Base-by-base conservation (phyloP, 1,140 invertebrate species). In the Ceratina japonica region DNA sequence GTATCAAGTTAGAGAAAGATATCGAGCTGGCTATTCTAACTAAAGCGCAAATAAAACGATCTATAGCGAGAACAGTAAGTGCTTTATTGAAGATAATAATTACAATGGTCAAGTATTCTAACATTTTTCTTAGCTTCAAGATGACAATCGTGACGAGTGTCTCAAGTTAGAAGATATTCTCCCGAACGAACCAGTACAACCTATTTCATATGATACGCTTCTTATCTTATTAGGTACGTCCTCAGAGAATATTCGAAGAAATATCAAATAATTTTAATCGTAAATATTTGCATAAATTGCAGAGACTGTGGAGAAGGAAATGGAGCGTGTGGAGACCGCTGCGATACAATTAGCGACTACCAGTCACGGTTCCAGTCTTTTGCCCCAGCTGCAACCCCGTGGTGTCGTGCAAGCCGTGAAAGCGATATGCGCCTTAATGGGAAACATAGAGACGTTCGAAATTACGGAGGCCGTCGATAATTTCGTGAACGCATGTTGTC, bases 1-100 rank as follows among this genome's bases (percentile, higher is more conserved):
- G 98, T 92, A 96, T 99, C 58, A 98, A 99, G 90, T 92, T 98
- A 86, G 98, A 99, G 90, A 95, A 96, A 90, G 98, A 99, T 93
- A 96, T 99, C 0, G 93, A 95, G 72, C 93, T 99, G 77, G 96
- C 95, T 62, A 93, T 97, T 62, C 94, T 95, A 81, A 94, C 96
- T 10, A 95, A 95, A 72, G 93, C 88, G 51, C 93, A 95, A 76
- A 93, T 96, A 68, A 93, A 94, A 79, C 91, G 94, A 84, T 94
- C 94, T 1, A 95, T 96, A 79, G 93, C 95, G 1, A 92, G 96
- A 91, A 96, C 95, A 12, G 95, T 96, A 92, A 93, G 93, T 93
- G 72, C 71, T 10, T 8, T 20, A 27, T 62, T 58, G 8, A 49
- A 31, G 20, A 16, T 58, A 59, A 69, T 0, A 49, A 61, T 49